Conservation (phyloP, 2,888 invertebrate genomes). For the Altica lythri region DNA sequence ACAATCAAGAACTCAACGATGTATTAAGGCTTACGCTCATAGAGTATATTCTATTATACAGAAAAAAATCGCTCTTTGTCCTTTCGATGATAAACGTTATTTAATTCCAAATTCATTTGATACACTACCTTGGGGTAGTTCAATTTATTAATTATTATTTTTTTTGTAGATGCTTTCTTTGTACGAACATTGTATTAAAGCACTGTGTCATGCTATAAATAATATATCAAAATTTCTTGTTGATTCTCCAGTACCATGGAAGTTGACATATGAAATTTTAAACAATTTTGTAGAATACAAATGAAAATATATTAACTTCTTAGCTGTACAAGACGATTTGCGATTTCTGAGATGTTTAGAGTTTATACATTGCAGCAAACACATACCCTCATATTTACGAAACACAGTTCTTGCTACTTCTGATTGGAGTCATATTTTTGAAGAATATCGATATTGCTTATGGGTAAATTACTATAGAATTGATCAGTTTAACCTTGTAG, state of each 20-base stretch:
- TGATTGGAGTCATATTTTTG: no score
- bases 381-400: no score
- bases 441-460: slow-evolving; percentile 3
- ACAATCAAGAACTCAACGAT: neutral
- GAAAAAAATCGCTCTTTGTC: slow-evolving; percentile 10
- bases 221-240: no score
- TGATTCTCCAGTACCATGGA: slow-evolving; percentile 4
- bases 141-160: neutral
- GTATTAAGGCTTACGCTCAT: neutral
- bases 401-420: no score
- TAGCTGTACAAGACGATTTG: no score
- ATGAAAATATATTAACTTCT: neutral
- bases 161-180: neutral
- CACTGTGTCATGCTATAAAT: neutral
- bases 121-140: slow-evolving; percentile 13
- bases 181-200: neutral
- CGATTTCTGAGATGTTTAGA: no score
- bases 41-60: slow-evolving; percentile 12
- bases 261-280: neutral
- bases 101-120: neutral
- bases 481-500: neutral
- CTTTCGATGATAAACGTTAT: slow-evolving; percentile 8
- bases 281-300: neutral
- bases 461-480: neutral
- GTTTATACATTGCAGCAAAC: no score